These are phyloP conservation scores for Plestiodon gilberti DNA, from an alignment of 2,113 vertebrate genomes.

Conservation along the genomic window DNA sequence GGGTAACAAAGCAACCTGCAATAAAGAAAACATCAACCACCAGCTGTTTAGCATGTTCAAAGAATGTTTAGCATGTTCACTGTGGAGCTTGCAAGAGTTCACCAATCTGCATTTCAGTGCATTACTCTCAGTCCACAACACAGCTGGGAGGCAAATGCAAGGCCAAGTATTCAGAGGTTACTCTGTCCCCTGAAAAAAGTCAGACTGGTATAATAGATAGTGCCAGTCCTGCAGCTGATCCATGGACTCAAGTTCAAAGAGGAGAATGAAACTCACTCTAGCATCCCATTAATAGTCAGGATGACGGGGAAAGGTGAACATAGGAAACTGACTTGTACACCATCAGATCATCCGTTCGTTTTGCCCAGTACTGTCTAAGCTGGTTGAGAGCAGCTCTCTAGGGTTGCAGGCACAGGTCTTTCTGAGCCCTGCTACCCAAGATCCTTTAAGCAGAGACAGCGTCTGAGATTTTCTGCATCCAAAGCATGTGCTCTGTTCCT, in stretches of 20 bases:
- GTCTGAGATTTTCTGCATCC: neutral
- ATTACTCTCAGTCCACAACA: neutral
- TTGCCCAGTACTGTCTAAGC: neutral
- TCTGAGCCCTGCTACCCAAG: neutral
- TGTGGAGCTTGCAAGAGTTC: too few relatives aligned
- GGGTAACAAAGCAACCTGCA: slow-evolving; percentile 88
- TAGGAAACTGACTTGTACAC: neutral
- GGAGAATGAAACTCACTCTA: neutral
- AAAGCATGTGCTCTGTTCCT: neutral
- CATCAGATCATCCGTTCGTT: neutral
- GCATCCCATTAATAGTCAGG: neutral
- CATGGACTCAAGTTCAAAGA: neutral
- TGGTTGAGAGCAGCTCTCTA: neutral
- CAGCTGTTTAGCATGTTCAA: neutral
- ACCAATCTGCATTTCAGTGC: neutral
- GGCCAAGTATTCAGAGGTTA: too few relatives aligned
- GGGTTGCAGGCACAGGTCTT: too few relatives aligned
- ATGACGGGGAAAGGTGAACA: neutral
- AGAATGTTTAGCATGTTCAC: too few relatives aligned
- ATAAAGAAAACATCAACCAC: slow-evolving; percentile 22
- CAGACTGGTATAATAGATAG: neutral
- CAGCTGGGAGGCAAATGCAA: neutral
- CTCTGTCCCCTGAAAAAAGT: neutral
- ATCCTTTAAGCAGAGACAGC: neutral
- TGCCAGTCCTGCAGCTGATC: neutral